phyloP scores from a whole-genome alignment of 2,797 vertebrate species.

The Danio tinwini region DNA sequence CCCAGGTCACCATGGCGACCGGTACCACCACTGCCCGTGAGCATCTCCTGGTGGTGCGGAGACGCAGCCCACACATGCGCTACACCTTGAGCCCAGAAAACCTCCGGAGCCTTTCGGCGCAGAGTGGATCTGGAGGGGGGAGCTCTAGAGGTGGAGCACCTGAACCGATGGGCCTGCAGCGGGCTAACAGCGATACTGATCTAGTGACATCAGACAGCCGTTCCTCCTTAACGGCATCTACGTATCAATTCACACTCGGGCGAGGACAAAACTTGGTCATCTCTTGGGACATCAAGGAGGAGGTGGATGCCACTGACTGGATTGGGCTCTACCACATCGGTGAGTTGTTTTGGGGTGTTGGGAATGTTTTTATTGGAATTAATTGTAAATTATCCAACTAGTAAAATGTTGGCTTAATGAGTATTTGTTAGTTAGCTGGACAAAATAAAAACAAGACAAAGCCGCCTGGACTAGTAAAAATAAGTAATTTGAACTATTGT shows the following conservation, averaged over 20 bases:
- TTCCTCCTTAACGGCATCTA: constrained; percentile 93
- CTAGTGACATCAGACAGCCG: constrained; percentile 94
- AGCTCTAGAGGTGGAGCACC: constrained; percentile 33
- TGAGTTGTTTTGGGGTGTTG: constrained; percentile 71
- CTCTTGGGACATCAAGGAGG: constrained; percentile 99
- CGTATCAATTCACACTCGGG: constrained; percentile 89
- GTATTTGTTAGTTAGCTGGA: too few species aligned
- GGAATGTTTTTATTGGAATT: neutral
- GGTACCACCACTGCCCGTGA: constrained; percentile 86
- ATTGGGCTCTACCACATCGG: constrained; percentile 97
- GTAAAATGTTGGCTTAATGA: too few species aligned
- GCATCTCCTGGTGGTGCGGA: constrained; percentile 88
- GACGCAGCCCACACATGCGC: constrained; percentile 86
- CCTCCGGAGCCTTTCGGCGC: constrained; percentile 84
- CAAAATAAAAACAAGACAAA: too few species aligned
- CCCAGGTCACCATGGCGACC: constrained; percentile 61
- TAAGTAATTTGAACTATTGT: too few species aligned
- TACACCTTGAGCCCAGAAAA: constrained; percentile 92
- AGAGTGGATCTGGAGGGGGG: constrained; percentile 53
- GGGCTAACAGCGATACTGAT: constrained; percentile 96
- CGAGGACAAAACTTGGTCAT: constrained; percentile 92
- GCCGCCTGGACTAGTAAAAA: too few species aligned
- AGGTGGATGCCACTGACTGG: constrained; percentile 97
- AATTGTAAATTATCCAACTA: neutral
- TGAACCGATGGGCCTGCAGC: constrained; percentile 80